These are phyloP conservation scores for Margarornis squamiger DNA, from an alignment of 2,797 vertebrate genomes.

Conservation along the genomic window DNA sequence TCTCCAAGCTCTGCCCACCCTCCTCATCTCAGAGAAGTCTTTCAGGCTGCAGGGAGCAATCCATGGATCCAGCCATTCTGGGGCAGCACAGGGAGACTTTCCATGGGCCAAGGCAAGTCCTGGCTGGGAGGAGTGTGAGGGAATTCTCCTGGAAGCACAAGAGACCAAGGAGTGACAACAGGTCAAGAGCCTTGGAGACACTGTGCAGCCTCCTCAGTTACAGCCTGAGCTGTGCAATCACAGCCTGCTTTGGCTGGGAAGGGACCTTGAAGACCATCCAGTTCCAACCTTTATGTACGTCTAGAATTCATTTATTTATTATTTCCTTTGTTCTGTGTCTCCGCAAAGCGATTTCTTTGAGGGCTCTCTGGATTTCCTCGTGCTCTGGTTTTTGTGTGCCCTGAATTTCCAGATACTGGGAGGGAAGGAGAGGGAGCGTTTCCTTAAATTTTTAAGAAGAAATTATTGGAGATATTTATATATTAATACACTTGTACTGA, in stretches of 20 bases:
- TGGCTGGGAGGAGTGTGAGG: not conserved
- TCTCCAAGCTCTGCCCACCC: not conserved
- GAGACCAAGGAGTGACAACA: not conserved
- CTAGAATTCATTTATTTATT: no score
- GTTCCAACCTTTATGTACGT: no score
- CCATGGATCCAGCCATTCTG: not conserved
- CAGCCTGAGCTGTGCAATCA: not conserved
- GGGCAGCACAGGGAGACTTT: not conserved
- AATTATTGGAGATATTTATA: no score
- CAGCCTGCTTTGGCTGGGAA: not conserved
- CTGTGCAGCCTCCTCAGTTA: not conserved
- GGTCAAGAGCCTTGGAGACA: not conserved
- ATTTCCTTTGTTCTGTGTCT: no score
- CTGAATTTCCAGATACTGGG: no score
- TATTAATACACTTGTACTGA: no score
- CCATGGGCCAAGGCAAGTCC: not conserved
- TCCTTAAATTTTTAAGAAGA: no score
- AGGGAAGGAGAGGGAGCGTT: no score
- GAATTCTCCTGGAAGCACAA: not conserved
- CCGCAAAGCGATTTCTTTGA: no score
- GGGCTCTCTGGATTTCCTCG: no score
- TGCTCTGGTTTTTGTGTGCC: no score
- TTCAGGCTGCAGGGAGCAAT: not conserved
- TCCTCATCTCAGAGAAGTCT: not conserved
- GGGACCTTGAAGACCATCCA: not conserved